Evolutionary conservation across 2,113 vertebrate species (phyloP).

Genomic region (Pelusios castaneus): DNA sequence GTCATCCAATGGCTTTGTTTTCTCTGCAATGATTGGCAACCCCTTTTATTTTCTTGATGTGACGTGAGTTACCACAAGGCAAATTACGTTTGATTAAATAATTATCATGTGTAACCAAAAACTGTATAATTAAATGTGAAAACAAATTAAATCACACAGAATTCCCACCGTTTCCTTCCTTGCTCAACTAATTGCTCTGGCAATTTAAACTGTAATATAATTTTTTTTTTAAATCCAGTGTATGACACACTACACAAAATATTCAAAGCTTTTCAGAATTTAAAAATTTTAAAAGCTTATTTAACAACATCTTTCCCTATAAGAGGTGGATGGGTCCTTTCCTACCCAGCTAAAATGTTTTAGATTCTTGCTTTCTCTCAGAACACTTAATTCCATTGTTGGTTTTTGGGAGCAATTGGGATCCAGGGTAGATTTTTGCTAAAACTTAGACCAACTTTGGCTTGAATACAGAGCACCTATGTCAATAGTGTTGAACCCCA

Average conservation of each 20-base stretch:
- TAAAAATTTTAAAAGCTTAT: constrained; percentile 14
- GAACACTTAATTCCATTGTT: not conserved
- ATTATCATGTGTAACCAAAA: constrained; percentile 40
- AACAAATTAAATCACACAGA: constrained; percentile 23
- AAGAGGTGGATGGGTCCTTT: not conserved
- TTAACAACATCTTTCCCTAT: not conserved
- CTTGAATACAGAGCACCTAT: not conserved
- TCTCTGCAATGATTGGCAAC: constrained; percentile 29
- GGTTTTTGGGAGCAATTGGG: not conserved
- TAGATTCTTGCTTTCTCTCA: not conserved
- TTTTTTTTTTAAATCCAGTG: not conserved
- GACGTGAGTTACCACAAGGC: not conserved
- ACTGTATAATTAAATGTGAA: constrained; percentile 31
- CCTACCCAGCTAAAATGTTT: not conserved
- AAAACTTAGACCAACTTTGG: not conserved
- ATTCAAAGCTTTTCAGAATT: not conserved
- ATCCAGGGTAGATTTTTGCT: not conserved
- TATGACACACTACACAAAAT: not conserved
- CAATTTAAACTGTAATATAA: not conserved
- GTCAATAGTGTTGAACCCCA: not conserved
- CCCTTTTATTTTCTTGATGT: not conserved
- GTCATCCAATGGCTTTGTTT: constrained; percentile 27
- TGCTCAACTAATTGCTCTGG: constrained; percentile 23
- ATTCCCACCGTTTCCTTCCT: constrained; percentile 41
- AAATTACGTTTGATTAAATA: constrained; percentile 54